These are phyloP conservation scores for Nasalis larvatus DNA, from an alignment of 2,113 vertebrate genomes.

Conservation along the genomic window DNA sequence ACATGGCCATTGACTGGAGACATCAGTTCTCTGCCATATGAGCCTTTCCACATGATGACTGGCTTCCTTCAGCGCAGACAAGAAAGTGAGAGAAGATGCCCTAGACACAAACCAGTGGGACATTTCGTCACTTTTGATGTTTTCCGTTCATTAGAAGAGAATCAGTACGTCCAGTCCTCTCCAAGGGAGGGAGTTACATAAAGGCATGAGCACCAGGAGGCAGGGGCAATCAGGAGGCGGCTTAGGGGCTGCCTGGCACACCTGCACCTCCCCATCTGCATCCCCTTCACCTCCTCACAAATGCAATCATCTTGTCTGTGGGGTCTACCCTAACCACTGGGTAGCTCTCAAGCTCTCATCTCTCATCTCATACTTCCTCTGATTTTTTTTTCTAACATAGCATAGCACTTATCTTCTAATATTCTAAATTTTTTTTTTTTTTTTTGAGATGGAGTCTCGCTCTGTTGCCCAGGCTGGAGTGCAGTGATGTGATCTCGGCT, in stretches of 20 bases:
- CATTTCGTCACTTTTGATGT: background rate
- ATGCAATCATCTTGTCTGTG: rapidly evolving
- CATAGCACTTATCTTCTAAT: background rate
- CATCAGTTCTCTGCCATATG: background rate
- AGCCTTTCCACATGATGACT: background rate
- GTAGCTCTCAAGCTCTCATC: background rate
- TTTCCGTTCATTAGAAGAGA: background rate
- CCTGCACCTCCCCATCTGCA: background rate
- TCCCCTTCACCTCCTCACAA: no score
- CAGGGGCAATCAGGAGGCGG: no score
- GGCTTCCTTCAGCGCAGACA: background rate
- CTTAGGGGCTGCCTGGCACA: background rate
- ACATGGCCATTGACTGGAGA: background rate
- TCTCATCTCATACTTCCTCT: background rate
- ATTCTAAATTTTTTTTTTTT: background rate
- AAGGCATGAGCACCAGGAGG: background rate
- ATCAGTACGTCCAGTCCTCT: background rate
- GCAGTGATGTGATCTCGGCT: no score
- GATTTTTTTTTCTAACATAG: background rate
- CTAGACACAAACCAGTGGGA: background rate
- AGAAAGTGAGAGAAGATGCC: background rate
- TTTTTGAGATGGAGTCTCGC: no score
- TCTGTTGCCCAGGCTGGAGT: no score
- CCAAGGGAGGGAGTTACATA: no score
- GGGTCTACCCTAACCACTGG: background rate